These are phyloP conservation scores for Sebastes hubbsi DNA, from an alignment of 2,797 vertebrate species.

Conservation along the genomic window DNA sequence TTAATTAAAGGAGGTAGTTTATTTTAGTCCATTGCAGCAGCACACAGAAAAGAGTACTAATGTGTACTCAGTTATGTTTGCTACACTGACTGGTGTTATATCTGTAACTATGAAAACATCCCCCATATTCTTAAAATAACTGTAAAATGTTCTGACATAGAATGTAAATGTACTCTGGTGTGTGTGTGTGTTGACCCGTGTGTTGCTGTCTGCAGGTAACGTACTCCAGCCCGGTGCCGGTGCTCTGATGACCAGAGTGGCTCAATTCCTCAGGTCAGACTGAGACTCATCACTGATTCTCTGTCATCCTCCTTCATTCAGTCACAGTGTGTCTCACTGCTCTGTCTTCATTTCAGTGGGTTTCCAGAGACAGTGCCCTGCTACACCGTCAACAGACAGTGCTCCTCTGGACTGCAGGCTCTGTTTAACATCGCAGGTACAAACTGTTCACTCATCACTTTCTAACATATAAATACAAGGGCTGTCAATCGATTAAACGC, in stretches of 20 bases:
- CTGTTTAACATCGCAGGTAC: slow-evolving; percentile 91
- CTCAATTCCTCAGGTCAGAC: slow-evolving; percentile 93
- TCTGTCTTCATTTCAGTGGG: slow-evolving; percentile 79
- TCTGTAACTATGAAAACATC: neutral
- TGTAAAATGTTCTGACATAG: too few relatives aligned
- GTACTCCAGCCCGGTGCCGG: slow-evolving; percentile 95
- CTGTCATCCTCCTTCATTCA: neutral
- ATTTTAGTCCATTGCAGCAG: neutral
- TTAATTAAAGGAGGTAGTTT: rapidly evolving
- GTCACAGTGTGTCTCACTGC: neutral
- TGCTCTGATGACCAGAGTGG: slow-evolving; percentile 85
- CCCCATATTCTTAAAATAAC: neutral
- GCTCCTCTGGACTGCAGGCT: slow-evolving; percentile 94
- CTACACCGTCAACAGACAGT: slow-evolving; percentile 89
- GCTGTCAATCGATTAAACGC: too few relatives aligned
- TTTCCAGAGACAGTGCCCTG: slow-evolving; percentile 91
- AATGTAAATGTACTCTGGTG: too few relatives aligned
- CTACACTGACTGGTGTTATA: neutral
- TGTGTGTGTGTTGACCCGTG: neutral
- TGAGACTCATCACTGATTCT: neutral
- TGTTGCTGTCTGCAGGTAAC: slow-evolving; percentile 85
- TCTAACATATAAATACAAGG: neutral
- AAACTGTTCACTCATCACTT: rapidly evolving
- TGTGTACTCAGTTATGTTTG: neutral
- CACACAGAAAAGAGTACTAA: neutral